Conservation (phyloP, 1,140 invertebrate species). For the Leptestheria dahalacensis region DNA sequence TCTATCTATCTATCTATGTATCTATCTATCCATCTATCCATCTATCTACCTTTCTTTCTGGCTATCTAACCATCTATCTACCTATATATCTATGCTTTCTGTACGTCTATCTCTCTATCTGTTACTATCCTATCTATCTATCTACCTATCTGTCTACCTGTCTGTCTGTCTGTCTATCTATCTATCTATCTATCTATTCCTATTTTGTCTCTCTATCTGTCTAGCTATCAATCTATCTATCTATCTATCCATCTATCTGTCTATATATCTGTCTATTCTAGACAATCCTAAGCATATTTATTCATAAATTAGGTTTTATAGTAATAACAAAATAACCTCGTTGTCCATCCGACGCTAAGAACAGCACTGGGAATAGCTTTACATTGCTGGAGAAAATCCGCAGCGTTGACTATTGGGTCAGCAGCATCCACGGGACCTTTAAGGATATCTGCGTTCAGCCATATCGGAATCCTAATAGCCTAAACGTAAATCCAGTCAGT, state of each 20-base stretch:
- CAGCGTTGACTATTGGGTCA: slow-evolving; percentile 44
- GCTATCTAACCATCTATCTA: not conserved
- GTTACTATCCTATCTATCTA: not conserved
- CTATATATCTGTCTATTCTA: not conserved
- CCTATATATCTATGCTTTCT: not conserved
- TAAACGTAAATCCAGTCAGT: not conserved
- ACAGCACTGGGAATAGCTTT: slow-evolving; percentile 45
- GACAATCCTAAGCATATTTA: not conserved
- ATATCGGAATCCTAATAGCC: slow-evolving; percentile 54
- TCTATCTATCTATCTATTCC: not conserved
- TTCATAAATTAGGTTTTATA: not conserved
- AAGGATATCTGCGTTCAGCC: slow-evolving; percentile 78
- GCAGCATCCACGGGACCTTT: slow-evolving; percentile 52
- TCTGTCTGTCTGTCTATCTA: not conserved
- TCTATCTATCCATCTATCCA: not conserved
- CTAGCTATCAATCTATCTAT: not conserved
- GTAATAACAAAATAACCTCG: slow-evolving; percentile 36
- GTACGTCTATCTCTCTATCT: too few species aligned
- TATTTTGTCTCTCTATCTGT: not conserved
- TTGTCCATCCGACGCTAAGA: slow-evolving; percentile 82
- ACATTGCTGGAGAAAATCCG: slow-evolving; percentile 41
- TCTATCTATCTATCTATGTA: not conserved
- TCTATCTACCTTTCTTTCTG: too few species aligned
- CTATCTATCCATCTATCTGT: not conserved
- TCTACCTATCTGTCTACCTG: not conserved